Evolutionary conservation across 2,797 vertebrate species (phyloP).

Genomic region (Characodon lateralis): DNA sequence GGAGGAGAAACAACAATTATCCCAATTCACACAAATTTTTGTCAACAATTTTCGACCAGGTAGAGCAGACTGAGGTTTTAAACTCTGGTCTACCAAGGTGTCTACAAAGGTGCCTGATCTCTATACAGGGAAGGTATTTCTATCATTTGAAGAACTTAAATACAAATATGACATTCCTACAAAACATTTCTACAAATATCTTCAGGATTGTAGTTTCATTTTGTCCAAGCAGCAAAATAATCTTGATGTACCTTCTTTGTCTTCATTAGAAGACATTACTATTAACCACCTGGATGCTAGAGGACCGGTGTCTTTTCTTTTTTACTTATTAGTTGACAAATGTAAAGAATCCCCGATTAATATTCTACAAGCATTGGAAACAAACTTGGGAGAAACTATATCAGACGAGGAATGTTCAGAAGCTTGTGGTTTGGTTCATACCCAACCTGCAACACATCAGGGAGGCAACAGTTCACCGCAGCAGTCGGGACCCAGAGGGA

Average conservation of each 20-base stretch:
- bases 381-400: not conserved
- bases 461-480: no score
- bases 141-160: conserved; percentile 8
- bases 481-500: no score
- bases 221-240: not conserved
- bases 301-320: not conserved
- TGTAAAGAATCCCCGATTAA: not conserved
- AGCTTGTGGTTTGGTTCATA: not conserved
- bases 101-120: not conserved
- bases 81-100: not conserved
- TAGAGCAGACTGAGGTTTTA: not conserved
- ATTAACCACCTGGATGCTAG: not conserved
- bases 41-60: no score
- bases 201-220: not conserved
- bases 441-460: not conserved
- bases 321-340: not conserved
- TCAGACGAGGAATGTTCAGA: not conserved
- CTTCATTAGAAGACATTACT: not conserved
- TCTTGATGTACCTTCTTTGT: not conserved
- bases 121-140: conserved; percentile 2
- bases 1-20: not conserved
- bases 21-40: no score
- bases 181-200: conserved; percentile 11
- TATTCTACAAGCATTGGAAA: not conserved
- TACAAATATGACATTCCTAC: conserved; percentile 5